Percentiles rank a stretch among this genome's conserved stretches.
Evolutionary conservation across 2,113 vertebrate genomes (phyloP).

Genomic region (Pristiophorus japonicus): DNA sequence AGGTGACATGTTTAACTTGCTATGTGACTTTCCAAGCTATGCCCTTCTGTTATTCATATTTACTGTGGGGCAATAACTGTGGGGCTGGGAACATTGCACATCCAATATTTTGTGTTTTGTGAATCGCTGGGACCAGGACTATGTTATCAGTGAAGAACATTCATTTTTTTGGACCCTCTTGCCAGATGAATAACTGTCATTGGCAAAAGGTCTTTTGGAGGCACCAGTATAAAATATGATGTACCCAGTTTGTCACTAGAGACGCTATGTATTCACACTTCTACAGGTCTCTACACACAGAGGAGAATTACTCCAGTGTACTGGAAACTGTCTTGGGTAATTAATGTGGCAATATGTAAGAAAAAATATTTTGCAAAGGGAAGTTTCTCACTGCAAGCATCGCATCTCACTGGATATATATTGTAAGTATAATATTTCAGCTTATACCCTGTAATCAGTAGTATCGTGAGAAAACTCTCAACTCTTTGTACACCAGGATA

Average conservation of each 20-base stretch:
- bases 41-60: background rate
- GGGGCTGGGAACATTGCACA: background rate
- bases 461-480: background rate
- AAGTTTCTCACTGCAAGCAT: background rate
- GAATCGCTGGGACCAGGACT: background rate
- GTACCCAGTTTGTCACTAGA: background rate
- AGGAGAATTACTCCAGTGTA: background rate
- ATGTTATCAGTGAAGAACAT: slow-evolving; percentile 13
- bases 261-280: slow-evolving; percentile 13
- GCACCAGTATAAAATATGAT: background rate
- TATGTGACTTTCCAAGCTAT: background rate
- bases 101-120: background rate
- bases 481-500: background rate
- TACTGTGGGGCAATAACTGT: background rate
- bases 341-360: background rate
- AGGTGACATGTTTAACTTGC: background rate
- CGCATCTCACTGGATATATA: background rate
- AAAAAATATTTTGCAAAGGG: background rate
- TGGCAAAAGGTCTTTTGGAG: background rate
- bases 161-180: background rate
- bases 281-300: background rate
- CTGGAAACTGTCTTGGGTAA: background rate
- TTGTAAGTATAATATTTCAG: background rate
- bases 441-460: background rate
- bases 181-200: background rate